Percentiles rank a stretch among this genome's conserved stretches.
Conservation (phyloP, 2,888 invertebrate genomes). For the Eristalis pertinax region DNA sequence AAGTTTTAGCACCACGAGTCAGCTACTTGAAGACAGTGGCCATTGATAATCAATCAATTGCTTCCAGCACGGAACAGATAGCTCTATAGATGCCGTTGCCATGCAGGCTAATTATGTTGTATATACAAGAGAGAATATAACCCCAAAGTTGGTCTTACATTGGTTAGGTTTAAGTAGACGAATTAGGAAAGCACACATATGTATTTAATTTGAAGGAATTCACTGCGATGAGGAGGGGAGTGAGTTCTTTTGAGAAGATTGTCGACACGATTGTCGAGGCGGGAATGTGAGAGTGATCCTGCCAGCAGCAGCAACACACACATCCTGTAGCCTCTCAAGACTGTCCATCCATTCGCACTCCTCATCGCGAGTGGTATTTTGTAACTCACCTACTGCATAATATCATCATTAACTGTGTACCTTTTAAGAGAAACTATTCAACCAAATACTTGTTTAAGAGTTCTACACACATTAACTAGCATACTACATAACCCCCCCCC, state of each 20-base stretch:
- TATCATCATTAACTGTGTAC: slow-evolving; percentile 70
- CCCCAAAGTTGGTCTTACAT: slow-evolving; percentile 20
- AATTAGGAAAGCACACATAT: slow-evolving; percentile 61
- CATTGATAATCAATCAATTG: slow-evolving; percentile 66
- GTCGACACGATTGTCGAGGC: no score
- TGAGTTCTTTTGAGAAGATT: no score
- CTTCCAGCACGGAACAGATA: slow-evolving; percentile 63
- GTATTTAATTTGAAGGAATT: slow-evolving; percentile 25
- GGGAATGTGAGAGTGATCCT: no score
- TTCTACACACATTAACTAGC: slow-evolving; percentile 7
- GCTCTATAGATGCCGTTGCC: slow-evolving; percentile 29
- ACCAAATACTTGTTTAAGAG: slow-evolving; percentile 24
- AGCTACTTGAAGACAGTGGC: slow-evolving; percentile 64
- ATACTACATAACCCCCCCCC: slow-evolving; percentile 39
- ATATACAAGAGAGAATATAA: neutral
- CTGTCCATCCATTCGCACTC: neutral
- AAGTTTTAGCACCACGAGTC: slow-evolving; percentile 46
- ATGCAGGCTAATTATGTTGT: neutral
- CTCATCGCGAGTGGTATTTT: neutral
- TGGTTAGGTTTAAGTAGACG: slow-evolving; percentile 30
- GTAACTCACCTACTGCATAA: slow-evolving; percentile 43
- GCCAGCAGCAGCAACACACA: no score
- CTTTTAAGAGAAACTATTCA: slow-evolving; percentile 55
- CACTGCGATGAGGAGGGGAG: neutral
- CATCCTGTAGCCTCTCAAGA: no score